Percentiles rank a stretch among this genome's conserved stretches.
These are phyloP conservation scores for Acanthurus leucopareius DNA, from an alignment of 2,797 vertebrate genomes.

Conservation along the genomic window DNA sequence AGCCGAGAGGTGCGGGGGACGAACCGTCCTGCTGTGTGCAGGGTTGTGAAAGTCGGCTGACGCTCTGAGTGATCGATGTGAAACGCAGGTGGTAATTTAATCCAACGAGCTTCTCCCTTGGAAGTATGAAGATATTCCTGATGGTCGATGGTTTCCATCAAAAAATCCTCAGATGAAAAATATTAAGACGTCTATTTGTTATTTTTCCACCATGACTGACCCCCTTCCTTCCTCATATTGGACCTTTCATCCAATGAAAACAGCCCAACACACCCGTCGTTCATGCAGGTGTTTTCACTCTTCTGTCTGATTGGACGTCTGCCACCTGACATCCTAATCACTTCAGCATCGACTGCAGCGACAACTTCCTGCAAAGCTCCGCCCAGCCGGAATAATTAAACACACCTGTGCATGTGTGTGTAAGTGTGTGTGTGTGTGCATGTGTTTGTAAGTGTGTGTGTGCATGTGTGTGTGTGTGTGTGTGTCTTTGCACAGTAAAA, in stretches of 20 bases:
- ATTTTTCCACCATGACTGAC: not conserved
- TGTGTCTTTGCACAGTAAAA: too few relatives aligned
- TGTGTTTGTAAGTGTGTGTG: too few relatives aligned
- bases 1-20: slow-evolving; percentile 25
- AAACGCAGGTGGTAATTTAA: slow-evolving; percentile 28
- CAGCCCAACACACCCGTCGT: not conserved
- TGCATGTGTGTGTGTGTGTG: too few relatives aligned
- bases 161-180: slow-evolving; percentile 4
- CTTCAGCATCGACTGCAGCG: not conserved
- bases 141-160: not conserved
- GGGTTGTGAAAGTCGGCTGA: not conserved
- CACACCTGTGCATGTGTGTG: too few relatives aligned
- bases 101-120: not conserved
- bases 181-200: not conserved
- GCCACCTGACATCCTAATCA: not conserved
- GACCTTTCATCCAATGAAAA: not conserved
- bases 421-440: too few relatives aligned
- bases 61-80: slow-evolving; percentile 32
- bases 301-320: not conserved
- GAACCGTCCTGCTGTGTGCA: not conserved
- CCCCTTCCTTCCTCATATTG: too few relatives aligned
- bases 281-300: slow-evolving; percentile 35
- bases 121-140: not conserved
- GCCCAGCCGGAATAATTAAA: not conserved
- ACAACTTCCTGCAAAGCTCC: not conserved